Conservation (phyloP, 2,797 vertebrate genomes). For the Clamator glandarius region DNA sequence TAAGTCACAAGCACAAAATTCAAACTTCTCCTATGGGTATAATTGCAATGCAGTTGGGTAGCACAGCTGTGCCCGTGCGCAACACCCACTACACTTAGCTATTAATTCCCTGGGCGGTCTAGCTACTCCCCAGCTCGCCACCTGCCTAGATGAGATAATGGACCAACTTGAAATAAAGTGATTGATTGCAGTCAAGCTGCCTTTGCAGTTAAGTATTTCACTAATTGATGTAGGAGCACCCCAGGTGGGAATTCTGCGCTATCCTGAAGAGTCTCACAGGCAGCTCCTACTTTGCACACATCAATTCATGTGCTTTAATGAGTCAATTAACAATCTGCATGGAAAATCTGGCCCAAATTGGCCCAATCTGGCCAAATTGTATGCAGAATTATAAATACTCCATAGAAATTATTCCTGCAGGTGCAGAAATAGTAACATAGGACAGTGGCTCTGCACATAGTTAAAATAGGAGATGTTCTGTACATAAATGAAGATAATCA, state of each 20-base stretch:
- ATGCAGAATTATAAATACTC: neutral
- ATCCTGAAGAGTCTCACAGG: neutral
- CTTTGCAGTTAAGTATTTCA: neutral
- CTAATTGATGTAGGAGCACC: neutral
- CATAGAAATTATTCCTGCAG: neutral
- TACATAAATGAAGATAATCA: neutral
- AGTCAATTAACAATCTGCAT: neutral
- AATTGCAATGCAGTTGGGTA: neutral
- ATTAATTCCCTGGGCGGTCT: neutral
- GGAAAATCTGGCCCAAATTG: neutral
- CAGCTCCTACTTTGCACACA: neutral
- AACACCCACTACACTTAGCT: neutral
- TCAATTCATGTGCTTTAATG: neutral
- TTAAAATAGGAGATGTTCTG: neutral
- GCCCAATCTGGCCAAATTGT: neutral
- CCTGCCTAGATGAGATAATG: neutral
- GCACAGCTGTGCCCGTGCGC: neutral
- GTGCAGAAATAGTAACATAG: neutral
- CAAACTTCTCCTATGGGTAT: neutral
- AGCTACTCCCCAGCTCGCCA: neutral
- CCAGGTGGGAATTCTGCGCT: neutral
- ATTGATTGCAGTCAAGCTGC: neutral
- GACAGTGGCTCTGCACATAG: neutral
- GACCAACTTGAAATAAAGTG: neutral
- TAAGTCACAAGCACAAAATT: neutral